Base-by-base conservation (phyloP, 2,888 invertebrate species). In the Acleris laterana region DNA sequence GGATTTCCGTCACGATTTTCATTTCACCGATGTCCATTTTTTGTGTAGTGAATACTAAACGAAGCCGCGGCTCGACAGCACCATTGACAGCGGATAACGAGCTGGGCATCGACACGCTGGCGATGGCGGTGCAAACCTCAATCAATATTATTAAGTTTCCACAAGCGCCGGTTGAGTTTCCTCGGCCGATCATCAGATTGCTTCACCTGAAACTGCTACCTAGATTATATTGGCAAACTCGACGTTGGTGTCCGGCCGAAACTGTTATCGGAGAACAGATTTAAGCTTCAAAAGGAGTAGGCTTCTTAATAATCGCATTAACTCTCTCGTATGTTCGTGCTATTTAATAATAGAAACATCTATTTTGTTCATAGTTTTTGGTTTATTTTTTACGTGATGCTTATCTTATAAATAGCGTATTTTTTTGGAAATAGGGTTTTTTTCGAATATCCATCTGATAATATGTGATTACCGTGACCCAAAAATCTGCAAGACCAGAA, bases 81-180 rank as follows among this genome's bases (percentile, higher is more conserved):
- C 49, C 56, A 56, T 55, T 50, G 56, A 56, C 49, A 63, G 42
- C 42, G 50, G 42, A 56, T 63, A 49, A 56, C 38, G 56, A 56
- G 49, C 50, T 11, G 49, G 49, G 62, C 49, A 25, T 62, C 20
- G 38, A 22, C 55, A 48, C 42, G 48, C 62, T 52, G 28, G 38
- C 32, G 32, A 9, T 32, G 5, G 32, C 32, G 9, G 32, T n/a
- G 16, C 46, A 20, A 48, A 55, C 25, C 42, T 50, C 49, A 56
- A 63, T 56, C 56, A 56, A 63, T 63, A 56, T 63, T 56, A 56
- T 63, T 42, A 63, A 63, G 56, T 56, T 42, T 49, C 62, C 25
- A n/a, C 22, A n/a, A 56, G 19, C 38, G 62, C 46, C 13, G 62
- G 16, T 50, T 20, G 42, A 22, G 50, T 49, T 53, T 32, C 22